Evolutionary conservation across 2,797 vertebrate species (phyloP), one percentile per base, ranked within the genome.

Genomic region (Hyperoplus immaculatus): DNA sequence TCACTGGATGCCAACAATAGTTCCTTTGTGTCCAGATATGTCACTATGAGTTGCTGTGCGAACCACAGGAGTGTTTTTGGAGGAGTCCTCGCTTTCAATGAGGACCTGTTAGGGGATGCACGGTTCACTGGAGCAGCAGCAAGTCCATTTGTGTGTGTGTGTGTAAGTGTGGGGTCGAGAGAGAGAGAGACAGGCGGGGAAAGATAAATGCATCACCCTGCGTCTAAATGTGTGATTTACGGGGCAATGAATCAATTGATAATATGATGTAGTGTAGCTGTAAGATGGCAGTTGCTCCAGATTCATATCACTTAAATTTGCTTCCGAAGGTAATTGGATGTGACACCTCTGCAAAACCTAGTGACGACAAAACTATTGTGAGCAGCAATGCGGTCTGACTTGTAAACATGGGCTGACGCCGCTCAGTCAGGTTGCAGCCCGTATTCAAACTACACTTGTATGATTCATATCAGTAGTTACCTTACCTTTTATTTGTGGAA

Each of bases 231-330:
- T 84, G 74, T 77, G 82, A 88, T 88, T 86, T 54, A 88, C 60
- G 78, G 83, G 75, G 85, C 88, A 90, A 1, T 77, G 87, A 88
- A 51, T 80, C 87, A 81, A 89, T 92, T 92, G 83, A 91, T 60
- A 51, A 49, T 71, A 78, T 70, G 56, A 80, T 63, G 72, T 74
- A 69, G 85, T 82, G 73, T 69, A 76, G 74, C 75, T 71, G 80
- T 62, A 59, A 80, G 64, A 82, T 43, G 88, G 88, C 88, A 57
- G 90, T 92, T 91, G 87, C 88, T 91, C 89, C 82, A 89, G 82
- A 88, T 89, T 80, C 85, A 69, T 57, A 77, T 77, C 50, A 60
- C 75, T 82, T 72, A 77, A 78, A 50, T 79, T 88, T 70, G 75
- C 84, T 60, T 46, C 68, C 55, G 5, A 46, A 16, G 4, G 38